Conservation (phyloP, 2,888 invertebrate species). For the Periphyllus acericola region DNA sequence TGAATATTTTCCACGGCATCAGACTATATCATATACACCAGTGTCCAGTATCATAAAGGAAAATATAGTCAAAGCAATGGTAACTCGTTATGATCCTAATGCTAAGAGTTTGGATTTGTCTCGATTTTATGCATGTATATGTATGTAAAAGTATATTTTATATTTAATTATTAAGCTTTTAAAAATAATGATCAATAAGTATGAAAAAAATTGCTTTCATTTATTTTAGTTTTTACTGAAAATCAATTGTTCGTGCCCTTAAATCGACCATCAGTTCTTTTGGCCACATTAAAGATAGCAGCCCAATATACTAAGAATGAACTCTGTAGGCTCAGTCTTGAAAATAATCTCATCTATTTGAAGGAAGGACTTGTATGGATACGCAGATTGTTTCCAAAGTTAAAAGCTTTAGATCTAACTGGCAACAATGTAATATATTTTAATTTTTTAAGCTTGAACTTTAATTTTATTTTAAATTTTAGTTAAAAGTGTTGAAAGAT, state of each 20-base stretch:
- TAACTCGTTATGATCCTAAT: neutral
- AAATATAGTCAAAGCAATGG: neutral
- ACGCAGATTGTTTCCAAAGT: slow-evolving; percentile 34
- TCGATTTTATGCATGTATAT: neutral
- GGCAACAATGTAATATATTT: slow-evolving; percentile 18
- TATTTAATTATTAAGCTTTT: neutral
- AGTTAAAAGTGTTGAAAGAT: neutral
- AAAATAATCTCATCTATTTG: slow-evolving; percentile 22
- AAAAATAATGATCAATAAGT: neutral
- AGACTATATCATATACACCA: slow-evolving; percentile 8
- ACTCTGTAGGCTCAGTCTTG: slow-evolving; percentile 14
- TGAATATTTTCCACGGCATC: neutral
- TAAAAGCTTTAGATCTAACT: neutral
- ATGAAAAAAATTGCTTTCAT: neutral
- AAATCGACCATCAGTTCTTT: slow-evolving; percentile 23
- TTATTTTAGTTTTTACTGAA: slow-evolving; percentile 37
- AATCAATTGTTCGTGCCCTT: slow-evolving; percentile 36
- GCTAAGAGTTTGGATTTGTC: slow-evolving; percentile 16
- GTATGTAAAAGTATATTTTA: slow-evolving; percentile 4
- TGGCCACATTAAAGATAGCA: slow-evolving; percentile 13
- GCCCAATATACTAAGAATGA: slow-evolving; percentile 16
- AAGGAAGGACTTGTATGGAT: slow-evolving; percentile 30
- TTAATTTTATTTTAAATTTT: neutral
- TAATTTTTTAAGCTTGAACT: too few relatives aligned
- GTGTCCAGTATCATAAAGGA: neutral